Base-by-base conservation (phyloP, 2,888 invertebrate genomes). In the Frankliniella fusca region DNA sequence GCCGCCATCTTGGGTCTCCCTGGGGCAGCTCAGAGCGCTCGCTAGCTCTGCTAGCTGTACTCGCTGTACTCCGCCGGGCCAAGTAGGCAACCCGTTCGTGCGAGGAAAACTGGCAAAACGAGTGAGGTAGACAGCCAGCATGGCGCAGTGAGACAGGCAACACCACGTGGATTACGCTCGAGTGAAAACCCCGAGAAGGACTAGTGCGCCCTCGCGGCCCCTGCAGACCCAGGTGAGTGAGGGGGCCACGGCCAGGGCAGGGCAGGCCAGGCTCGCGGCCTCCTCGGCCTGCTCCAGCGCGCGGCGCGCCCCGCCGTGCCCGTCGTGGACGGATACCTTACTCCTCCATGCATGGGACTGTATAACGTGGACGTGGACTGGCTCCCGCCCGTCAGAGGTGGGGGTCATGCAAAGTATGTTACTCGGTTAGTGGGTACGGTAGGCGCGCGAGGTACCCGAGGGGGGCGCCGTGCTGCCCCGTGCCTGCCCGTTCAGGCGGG, bases 191-290 rank as follows among this genome's bases (percentile, higher is more conserved):
- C 38, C 61, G 18, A 10, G 61, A n/a, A 61, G 61, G 61, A 61
- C 61, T 38, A 38, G 38, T 38, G 38, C 38, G 38, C 38, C 38
- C 38, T 38, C 38, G 38, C 38, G 38, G 61, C 70, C 70, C 70
- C 70, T 23, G 70, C 27, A 27, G 70, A 76, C 70, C 27, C 70
- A 76, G 70, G 70, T 76, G 70, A 76, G 70, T 76, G 70, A 27
- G 54, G 18, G 54, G 54, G 15, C 54, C 54, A 54, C 3, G 54
- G 15, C 54, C 15, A 54, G 54, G 54, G 3, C 54, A 54, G 54
- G 18, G 0, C 15, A 12, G 54, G 54, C 54, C 54, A 18, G 2
- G 54, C 54, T 54, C 54, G 54, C 18, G 54, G 12, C 54, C 10
- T 20, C 18, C 54, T 54, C 54, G 10, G 38, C 38, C 38, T 38